Evolutionary conservation across 2,797 vertebrate genomes (phyloP).

Genomic region (Phalanger gymnotis): DNA sequence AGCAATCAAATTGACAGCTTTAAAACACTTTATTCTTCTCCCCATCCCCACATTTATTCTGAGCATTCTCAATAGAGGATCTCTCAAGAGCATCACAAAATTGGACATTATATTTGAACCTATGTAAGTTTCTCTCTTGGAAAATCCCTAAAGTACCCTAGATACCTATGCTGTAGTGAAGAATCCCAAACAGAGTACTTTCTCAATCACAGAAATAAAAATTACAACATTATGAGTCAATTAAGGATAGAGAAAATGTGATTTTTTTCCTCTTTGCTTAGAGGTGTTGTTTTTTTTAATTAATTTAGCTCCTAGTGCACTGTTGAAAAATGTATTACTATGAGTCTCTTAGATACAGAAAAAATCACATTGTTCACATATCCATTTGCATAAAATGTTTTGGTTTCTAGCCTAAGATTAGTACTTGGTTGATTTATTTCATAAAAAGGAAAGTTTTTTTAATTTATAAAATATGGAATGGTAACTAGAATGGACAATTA

Average conservation of each 20-base stretch:
- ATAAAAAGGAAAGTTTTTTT: not conserved
- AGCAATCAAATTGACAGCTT: constrained; percentile 52
- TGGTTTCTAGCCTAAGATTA: not conserved
- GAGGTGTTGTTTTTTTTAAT: not conserved
- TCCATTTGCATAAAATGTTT: not conserved
- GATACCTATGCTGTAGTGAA: not conserved
- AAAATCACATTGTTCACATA: not conserved
- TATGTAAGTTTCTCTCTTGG: constrained; percentile 34
- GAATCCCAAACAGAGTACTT: not conserved
- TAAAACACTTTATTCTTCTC: constrained; percentile 34
- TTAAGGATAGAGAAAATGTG: constrained; percentile 22
- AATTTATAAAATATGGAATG: not conserved
- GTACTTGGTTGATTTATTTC: not conserved
- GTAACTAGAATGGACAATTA: not conserved
- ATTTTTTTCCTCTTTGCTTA: constrained; percentile 6
- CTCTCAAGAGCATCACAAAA: constrained; percentile 57
- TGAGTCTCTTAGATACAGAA: not conserved
- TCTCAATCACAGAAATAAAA: not conserved
- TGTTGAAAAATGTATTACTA: not conserved
- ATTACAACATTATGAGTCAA: not conserved
- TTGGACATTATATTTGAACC: not conserved
- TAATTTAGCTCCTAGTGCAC: not conserved
- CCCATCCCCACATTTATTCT: not conserved
- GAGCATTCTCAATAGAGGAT: constrained; percentile 41
- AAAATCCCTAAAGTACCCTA: constrained; percentile 25